These are phyloP conservation scores for Cryptophagus acutangulus DNA, from an alignment of 2,888 invertebrate species.

Conservation along the genomic window DNA sequence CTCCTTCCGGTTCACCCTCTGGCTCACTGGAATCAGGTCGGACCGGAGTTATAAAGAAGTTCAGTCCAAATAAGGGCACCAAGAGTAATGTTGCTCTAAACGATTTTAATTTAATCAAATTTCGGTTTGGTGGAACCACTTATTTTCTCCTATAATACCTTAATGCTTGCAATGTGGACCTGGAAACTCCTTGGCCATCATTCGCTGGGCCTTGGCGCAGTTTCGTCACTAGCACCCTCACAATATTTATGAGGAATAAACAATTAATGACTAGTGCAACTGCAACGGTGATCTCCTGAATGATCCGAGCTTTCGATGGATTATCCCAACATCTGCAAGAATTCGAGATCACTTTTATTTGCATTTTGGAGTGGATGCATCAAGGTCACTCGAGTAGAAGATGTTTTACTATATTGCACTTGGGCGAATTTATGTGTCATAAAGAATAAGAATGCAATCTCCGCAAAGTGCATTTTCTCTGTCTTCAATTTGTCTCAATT, in stretches of 20 bases:
- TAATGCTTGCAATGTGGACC: conserved; percentile 71
- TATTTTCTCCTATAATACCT: conserved; percentile 50
- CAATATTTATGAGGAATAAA: conserved; percentile 83
- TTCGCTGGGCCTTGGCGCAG: conserved; percentile 66
- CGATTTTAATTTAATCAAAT: neutral
- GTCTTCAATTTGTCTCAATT: no score
- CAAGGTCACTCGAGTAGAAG: neutral
- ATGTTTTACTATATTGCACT: neutral
- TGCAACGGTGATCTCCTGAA: conserved; percentile 73
- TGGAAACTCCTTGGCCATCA: conserved; percentile 56
- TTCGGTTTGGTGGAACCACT: neutral
- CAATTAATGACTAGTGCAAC: conserved; percentile 77
- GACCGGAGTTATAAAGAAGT: conserved; percentile 85
- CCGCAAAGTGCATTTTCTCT: no score
- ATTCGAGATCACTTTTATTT: no score
- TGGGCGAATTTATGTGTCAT: neutral
- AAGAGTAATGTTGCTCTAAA: conserved; percentile 78
- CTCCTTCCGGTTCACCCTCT: conserved; percentile 54
- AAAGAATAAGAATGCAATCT: neutral
- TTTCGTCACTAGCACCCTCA: conserved; percentile 79
- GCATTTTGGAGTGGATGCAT: neutral
- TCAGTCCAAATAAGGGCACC: conserved; percentile 85
- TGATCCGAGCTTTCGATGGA: conserved; percentile 62
- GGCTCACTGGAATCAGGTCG: conserved; percentile 64
- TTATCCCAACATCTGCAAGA: conserved; percentile 52